Conservation (phyloP, 2,113 vertebrate species). For the rabbit (Oryctolagus cuniculus) region mOryCun1.1 NC_091438.1:131376001-131376500, state of each 20-base stretch:
- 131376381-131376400: background rate
- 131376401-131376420: too few species aligned
- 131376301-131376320: background rate
- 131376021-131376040: conserved; percentile 17
- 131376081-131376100: too few species aligned
- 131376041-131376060: background rate
- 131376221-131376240: background rate
- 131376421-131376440: background rate
- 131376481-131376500: background rate
- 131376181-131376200: background rate
- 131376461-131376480: background rate
- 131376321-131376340: background rate
- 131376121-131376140: too few species aligned
- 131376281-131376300: background rate
- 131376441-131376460: background rate
- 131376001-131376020: conserved; percentile 84
- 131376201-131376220: too few species aligned
- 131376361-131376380: background rate
- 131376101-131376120: background rate
- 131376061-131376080: background rate
- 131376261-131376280: too few species aligned
- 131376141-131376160: too few species aligned
- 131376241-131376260: too few species aligned
- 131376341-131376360: background rate
- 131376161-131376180: background rate